Base-by-base conservation (phyloP, 1,140 invertebrate species). In the Thalassaphorura encarpata region DNA sequence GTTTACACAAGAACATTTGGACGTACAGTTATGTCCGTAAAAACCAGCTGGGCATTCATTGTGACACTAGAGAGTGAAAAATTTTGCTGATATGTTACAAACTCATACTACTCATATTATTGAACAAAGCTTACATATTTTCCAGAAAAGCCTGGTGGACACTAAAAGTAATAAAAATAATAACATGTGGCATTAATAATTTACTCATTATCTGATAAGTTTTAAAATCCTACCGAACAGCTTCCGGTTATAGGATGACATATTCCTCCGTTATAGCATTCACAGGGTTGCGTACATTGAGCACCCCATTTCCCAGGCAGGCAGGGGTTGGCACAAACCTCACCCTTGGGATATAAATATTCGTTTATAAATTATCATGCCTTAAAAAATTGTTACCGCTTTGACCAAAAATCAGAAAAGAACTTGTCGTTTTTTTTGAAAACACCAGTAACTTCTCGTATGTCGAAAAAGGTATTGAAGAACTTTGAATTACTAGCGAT, bases 201-300 rank as follows among this genome's bases (percentile, higher is more conserved):
- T n/a, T n/a, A n/a, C n/a, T n/a, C n/a, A n/a, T n/a, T n/a, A n/a
- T n/a, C n/a, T n/a, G n/a, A n/a, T n/a, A n/a, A n/a, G n/a, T n/a
- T n/a, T n/a, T n/a, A n/a, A n/a, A n/a, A n/a, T n/a, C n/a, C n/a
- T n/a, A n/a, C n/a, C n/a, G 18, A 48, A 33, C 64, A 66, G 5
- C 53, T 39, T 13, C 64, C 64, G 16, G 43, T 47, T 26, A 66
- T 58, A 40, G 54, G 64, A 45, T 66, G 52, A 45, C 64, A 66
- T 16, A 47, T 41, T 4, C 58, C 88, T 23, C 83, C 83, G 69
- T 97, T 96, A 61, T 84, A 85, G 70, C 95, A 98, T 54, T 86
- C 82, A 68, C 95, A 98, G 1, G 73, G 69, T 40, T 77, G 68
- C 27, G 77, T 76, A 67, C 93, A 97, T 40, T 82, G 79, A 24